These are phyloP conservation scores for Falco rusticolus DNA, from an alignment of 2,797 vertebrate genomes.

Conservation along the genomic window DNA sequence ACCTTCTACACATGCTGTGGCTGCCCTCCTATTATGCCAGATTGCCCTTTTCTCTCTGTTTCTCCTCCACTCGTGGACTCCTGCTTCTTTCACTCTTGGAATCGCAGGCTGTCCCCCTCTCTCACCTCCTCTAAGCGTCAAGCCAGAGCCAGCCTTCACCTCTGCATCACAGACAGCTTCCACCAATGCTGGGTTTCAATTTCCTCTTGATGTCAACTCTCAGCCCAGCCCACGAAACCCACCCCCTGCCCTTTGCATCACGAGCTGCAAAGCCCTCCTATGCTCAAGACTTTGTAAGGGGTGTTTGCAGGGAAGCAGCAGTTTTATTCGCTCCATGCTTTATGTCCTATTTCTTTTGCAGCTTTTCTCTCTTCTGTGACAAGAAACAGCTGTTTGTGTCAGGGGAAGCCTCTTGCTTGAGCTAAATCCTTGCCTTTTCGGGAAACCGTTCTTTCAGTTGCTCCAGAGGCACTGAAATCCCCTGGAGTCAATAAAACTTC, in stretches of 20 bases:
- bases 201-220: not conserved
- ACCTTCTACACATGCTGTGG: not conserved
- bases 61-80: not conserved
- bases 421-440: not conserved
- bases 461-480: not conserved
- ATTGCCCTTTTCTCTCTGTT: not conserved
- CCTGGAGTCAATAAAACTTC: not conserved
- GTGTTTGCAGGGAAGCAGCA: not conserved
- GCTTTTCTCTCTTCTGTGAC: not conserved
- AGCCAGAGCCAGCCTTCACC: constrained; percentile 20
- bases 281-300: not conserved
- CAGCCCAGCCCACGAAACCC: not conserved
- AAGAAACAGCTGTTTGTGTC: not conserved
- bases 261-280: not conserved
- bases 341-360: not conserved
- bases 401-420: not conserved
- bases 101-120: not conserved
- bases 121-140: not conserved
- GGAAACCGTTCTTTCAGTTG: not conserved
- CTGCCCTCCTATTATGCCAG: not conserved
- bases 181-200: not conserved
- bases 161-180: constrained; percentile 19
- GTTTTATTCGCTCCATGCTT: not conserved
- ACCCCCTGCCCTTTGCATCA: not conserved
- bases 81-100: not conserved